Conservation (phyloP, 2,113 vertebrate genomes). For the Neodontobutis hainanensis region DNA sequence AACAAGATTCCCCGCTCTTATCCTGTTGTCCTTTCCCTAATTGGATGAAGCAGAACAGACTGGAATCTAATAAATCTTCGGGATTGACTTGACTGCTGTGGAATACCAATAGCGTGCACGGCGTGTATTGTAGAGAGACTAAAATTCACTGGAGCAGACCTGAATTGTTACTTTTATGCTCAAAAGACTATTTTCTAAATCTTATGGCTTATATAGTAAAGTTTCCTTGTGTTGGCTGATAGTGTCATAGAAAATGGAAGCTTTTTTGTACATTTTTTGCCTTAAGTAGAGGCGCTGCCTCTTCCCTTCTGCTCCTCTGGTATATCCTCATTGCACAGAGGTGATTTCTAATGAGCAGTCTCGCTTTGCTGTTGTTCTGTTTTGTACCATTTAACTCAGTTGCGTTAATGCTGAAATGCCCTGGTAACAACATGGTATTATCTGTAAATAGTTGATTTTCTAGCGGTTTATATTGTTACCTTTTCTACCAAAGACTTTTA, state of each 20-base stretch:
- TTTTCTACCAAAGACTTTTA: constrained; percentile 61
- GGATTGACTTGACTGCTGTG: constrained; percentile 75
- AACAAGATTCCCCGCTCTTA: constrained; percentile 74
- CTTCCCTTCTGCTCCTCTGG: constrained; percentile 32
- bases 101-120: constrained; percentile 61
- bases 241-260: constrained; percentile 54
- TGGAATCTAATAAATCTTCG: constrained; percentile 74
- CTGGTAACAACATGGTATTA: constrained; percentile 34
- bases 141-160: constrained; percentile 57
- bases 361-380: constrained; percentile 12
- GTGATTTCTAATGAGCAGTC: constrained; percentile 21
- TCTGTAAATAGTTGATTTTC: constrained; percentile 65
- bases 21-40: constrained; percentile 77
- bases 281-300: constrained; percentile 48
- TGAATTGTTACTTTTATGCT: constrained; percentile 47
- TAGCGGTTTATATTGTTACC: constrained; percentile 26
- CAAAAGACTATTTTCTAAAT: constrained; percentile 46
- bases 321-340: constrained; percentile 44
- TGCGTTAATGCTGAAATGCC: constrained; percentile 1
- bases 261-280: constrained; percentile 55
- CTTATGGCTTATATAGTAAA: constrained; percentile 40
- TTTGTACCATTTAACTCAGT: constrained; percentile 29
- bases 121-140: constrained; percentile 44
- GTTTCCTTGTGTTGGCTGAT: constrained; percentile 50
- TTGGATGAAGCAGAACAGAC: constrained; percentile 65